A percentile compares a stretch with the other conserved stretches of the same genome.
Evolutionary conservation across 2,797 vertebrate genomes (phyloP).

Genomic region (Phyllotis vaccarum): DNA sequence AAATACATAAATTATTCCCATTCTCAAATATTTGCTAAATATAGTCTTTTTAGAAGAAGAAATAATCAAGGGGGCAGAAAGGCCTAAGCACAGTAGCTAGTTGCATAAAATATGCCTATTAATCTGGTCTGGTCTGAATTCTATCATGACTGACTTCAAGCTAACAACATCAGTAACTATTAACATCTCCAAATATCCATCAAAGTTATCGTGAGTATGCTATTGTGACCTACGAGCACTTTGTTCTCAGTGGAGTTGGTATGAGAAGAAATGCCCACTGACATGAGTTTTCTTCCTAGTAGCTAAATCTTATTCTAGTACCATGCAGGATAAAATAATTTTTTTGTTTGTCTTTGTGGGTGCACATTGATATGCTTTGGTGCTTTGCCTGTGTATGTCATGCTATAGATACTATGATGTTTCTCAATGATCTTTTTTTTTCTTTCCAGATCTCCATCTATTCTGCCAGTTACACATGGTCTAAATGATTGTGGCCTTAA

Average conservation of each 20-base stretch:
- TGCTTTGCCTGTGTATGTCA: neutral
- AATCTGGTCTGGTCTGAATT: neutral
- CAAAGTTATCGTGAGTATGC: neutral
- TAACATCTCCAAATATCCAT: neutral
- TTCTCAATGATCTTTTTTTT: neutral
- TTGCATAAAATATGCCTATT: neutral
- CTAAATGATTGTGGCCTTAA: constrained; percentile 27
- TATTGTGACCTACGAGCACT: neutral
- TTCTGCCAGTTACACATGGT: neutral
- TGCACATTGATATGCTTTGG: neutral
- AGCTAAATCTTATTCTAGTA: constrained; percentile 8
- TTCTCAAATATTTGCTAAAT: neutral
- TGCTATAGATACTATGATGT: neutral
- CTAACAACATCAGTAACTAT: neutral
- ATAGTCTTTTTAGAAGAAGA: neutral
- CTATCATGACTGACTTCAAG: neutral
- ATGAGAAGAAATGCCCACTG: neutral
- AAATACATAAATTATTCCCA: neutral
- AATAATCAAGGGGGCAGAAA: neutral
- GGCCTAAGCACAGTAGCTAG: neutral
- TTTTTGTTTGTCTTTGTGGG: neutral
- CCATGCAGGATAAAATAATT: neutral
- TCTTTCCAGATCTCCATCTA: neutral
- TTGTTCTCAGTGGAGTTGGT: neutral
- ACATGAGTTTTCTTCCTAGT: neutral